Base-by-base conservation (phyloP, 1,140 invertebrate species). In the Pseudomyrmex flavicornis region DNA sequence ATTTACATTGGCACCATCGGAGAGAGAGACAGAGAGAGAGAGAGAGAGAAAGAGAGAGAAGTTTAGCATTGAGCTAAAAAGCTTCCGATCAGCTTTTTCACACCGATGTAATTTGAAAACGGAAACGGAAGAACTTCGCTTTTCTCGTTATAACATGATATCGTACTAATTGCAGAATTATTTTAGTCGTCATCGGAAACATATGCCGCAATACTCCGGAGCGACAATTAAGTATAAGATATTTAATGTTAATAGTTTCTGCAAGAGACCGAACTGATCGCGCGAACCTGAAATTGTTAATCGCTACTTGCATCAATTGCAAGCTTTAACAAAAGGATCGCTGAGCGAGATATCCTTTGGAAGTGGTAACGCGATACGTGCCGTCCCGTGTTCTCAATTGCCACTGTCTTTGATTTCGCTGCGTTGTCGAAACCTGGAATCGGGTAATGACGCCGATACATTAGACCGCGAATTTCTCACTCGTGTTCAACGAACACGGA, bases 81-180 rank as follows among this genome's bases (percentile, higher is more conserved):
- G 15, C 52, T 46, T 9, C 17, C 15, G 54, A 44, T 52, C 44
- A 58, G 22, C 9, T 58, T 66, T 48, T 70, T 70, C 70, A 79
- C 70, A 50, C 65, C 70, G 59, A 79, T 79, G 76, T 79, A 79
- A 79, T 79, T 56, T 70, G 20, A 54, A 70, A 70, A 79, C 44
- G 54, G 48, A 52, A 15, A 2, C 9, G 35, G 0, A 35, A 35
- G 35, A 35, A 35, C 20, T 35, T n/a, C 10, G 20, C 65, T 69
- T 79, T 61, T 70, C 26, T 54, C 65, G 70, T 79, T 70, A 79
- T 35, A 35, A 44, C 76, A 59, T 79, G 69, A 35, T 70, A 70
- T 79, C 59, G 59, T 76, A 9, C 15, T 79, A 69, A 79, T 79
- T 70, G 44, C 52, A 59, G 76, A 17, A 22, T 59, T 59, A 79